Base-by-base conservation (phyloP, 2,113 vertebrate species). In the Dromas ardeola region DNA sequence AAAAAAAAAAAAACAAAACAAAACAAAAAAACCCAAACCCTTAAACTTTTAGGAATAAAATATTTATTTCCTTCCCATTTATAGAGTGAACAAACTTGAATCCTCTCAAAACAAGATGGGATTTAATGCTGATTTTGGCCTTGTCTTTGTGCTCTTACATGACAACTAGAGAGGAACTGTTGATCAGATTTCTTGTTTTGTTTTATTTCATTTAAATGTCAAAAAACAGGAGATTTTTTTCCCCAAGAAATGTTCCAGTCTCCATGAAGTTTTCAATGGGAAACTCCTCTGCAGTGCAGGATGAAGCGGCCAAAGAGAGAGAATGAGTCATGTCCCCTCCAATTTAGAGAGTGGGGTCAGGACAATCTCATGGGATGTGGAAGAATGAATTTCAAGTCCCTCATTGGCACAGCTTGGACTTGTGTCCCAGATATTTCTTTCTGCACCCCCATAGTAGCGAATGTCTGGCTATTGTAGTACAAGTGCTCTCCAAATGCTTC, bases 61-160 rank as follows among this genome's bases (percentile, higher is more conserved):
- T 50, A 1, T 13, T 34, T 85, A 83, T 72, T 93, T n/a, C 5
- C 32, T 79, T 81, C 36, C 8, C 5, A 21, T 49, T 87, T 65
- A 36, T 47, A 22, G 30, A 65, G 9, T 26, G 81, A 72, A 65
- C 5, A 72, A 85, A 80, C 6, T 71, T 12, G 10, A 74, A 78
- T 52, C n/a, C 11, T 52, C 21, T 67, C 32, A 81, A 67, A 81
- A 43, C 13, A 8, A 16, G 20, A 14, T 71, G 65, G 32, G 20
- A 66, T 87, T 95, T 78, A 63, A 63, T 72, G 81, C 43, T 81
- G 77, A 52, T 76, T 94, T 97, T 89, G 56, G 32, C 86, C 52
- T 79, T 82, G 59, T 23, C 15, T 55, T 86, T 42, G 13, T 86
- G 45, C 55, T 88, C 1, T 0, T 85, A 18, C 2, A 6, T n/a